These are phyloP conservation scores for Gasterosteus nipponicus DNA, from an alignment of 2,113 vertebrate species.

Conservation along the genomic window DNA sequence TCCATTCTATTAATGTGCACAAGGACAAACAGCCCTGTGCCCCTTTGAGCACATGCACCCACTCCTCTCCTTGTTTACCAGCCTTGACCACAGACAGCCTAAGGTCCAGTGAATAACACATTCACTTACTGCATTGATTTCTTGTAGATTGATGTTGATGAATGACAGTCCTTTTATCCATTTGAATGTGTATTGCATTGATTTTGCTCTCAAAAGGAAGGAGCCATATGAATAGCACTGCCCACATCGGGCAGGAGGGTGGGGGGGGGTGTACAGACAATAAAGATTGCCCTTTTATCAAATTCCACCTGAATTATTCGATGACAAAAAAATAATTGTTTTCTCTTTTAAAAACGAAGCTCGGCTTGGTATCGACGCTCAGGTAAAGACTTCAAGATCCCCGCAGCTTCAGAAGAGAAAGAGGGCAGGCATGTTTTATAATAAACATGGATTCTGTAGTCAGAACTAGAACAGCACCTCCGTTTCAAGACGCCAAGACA, in stretches of 20 bases:
- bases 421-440: slow-evolving; percentile 1
- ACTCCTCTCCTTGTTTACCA: slow-evolving; percentile 7
- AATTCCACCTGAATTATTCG: background rate
- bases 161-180: background rate
- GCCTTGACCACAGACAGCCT: slow-evolving; percentile 6
- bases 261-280: background rate
- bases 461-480: background rate
- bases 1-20: slow-evolving; percentile 7
- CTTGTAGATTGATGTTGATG: slow-evolving; percentile 1
- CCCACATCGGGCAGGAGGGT: too few species aligned
- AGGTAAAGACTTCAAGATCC: background rate
- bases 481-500: background rate
- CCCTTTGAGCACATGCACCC: background rate
- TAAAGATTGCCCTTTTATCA: background rate
- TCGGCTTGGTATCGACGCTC: background rate
- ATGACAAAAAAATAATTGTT: background rate
- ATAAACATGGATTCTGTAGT: slow-evolving; percentile 2
- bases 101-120: background rate
- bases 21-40: slow-evolving; percentile 6
- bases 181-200: background rate
- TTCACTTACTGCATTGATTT: background rate
- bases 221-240: background rate
- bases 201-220: background rate
- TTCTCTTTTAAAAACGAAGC: background rate
- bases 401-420: slow-evolving; percentile 1